phyloP scores from a whole-genome alignment of 2,888 invertebrate genomes.

The Tipula confusa region DNA sequence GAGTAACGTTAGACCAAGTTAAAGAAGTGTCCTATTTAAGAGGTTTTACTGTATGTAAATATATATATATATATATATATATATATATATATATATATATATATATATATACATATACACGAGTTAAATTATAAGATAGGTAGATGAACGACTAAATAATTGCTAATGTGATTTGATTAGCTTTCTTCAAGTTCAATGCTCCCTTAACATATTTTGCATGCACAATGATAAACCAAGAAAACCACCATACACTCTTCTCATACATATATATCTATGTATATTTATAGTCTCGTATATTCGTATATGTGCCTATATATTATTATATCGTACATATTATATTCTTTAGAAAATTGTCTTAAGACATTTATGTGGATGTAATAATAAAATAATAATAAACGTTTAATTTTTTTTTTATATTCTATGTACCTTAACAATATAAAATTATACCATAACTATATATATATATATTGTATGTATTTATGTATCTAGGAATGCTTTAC shows the following conservation, averaged over 20 bases:
- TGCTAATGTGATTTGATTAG: conserved; percentile 12
- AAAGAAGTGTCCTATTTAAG: no score
- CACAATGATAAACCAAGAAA: neutral
- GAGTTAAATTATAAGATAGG: neutral
- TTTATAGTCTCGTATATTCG: neutral
- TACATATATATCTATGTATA: neutral
- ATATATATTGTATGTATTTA: no score
- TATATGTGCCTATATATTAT: neutral
- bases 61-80: neutral
- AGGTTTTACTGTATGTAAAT: no score
- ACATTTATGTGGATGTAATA: neutral
- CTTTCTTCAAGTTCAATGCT: neutral
- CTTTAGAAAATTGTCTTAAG: neutral
- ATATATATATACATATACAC: neutral
- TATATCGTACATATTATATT: neutral
- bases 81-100: conserved; percentile 12
- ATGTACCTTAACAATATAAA: conserved; percentile 3
- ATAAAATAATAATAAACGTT: neutral
- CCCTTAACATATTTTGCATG: conserved; percentile 25
- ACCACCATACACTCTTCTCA: neutral
- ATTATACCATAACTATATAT: neutral
- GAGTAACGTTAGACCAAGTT: no score
- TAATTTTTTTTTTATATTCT: neutral
- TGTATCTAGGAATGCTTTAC: no score
- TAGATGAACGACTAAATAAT: neutral